Evolutionary conservation across 1,140 invertebrate genomes (phyloP).

Genomic region (Papilio helenus): DNA sequence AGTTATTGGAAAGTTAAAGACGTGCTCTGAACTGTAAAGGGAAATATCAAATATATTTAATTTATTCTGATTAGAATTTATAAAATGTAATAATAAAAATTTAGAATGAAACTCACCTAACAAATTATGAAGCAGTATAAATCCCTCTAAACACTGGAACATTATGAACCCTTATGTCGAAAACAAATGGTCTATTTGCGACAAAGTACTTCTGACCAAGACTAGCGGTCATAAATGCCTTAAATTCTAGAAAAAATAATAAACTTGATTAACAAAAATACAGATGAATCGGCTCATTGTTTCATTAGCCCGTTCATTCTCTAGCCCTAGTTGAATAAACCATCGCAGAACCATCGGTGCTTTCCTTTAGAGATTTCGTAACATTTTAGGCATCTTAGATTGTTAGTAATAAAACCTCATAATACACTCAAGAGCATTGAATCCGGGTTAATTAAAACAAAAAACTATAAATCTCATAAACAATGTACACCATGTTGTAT

Average conservation of each 20-base stretch:
- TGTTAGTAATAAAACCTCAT: too few species aligned
- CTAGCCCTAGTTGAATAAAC: too few species aligned
- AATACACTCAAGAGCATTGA: too few species aligned
- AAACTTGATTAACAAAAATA: background rate
- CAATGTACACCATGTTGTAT: too few species aligned
- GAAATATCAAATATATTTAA: background rate
- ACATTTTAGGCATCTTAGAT: background rate
- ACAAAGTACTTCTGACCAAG: conserved; percentile 5
- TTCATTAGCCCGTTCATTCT: too few species aligned
- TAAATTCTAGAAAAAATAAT: background rate
- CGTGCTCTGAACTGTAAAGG: background rate
- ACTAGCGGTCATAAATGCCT: background rate
- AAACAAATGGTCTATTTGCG: conserved; percentile 47
- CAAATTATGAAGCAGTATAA: conserved; percentile 23
- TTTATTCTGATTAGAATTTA: background rate
- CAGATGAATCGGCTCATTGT: too few species aligned
- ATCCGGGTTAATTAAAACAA: too few species aligned
- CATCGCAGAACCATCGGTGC: background rate
- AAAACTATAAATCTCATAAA: too few species aligned
- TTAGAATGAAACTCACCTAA: background rate
- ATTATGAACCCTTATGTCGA: conserved; percentile 40
- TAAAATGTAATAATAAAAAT: background rate
- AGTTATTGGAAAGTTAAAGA: too few species aligned
- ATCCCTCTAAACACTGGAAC: conserved; percentile 47
- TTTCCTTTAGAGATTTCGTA: background rate